Conservation (phyloP, 1,140 invertebrate genomes). For the Melanaphis sacchari region DNA sequence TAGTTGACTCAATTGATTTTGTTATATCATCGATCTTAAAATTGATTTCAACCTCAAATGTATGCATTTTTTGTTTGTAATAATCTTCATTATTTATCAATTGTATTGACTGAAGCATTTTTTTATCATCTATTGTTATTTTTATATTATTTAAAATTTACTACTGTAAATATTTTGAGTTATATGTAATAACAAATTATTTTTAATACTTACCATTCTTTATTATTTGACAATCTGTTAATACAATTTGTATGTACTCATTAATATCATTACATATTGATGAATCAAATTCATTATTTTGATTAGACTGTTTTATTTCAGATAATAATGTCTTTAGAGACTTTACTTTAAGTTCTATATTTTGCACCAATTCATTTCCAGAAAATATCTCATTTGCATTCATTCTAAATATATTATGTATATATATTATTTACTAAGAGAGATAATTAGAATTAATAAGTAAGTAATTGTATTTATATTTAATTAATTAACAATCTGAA, state of each 20-base stretch:
- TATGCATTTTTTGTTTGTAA: not conserved
- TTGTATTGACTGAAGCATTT: not conserved
- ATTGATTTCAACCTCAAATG: slow-evolving; percentile 15
- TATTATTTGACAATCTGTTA: slow-evolving; percentile 19
- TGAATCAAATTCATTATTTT: not conserved
- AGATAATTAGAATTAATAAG: not conserved
- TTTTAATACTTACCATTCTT: not conserved
- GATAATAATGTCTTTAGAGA: not conserved
- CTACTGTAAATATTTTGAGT: not conserved
- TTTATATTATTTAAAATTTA: not conserved
- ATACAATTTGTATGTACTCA: not conserved
- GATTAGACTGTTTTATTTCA: slow-evolving; percentile 4
- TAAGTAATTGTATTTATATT: not conserved
- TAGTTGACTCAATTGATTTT: not conserved
- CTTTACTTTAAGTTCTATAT: not conserved
- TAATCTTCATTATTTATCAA: not conserved
- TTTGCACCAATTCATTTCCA: not conserved
- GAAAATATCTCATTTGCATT: not conserved
- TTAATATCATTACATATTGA: not conserved
- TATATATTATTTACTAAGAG: not conserved
- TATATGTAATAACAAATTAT: not conserved
- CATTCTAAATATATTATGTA: not conserved
- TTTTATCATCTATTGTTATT: not conserved
- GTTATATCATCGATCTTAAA: not conserved
- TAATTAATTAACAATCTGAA: not conserved